A percentile compares a stretch with the other conserved stretches of the same genome.
Conservation (phyloP, 2,888 invertebrate genomes). For the Caenorhabditis macrosperma region DNA sequence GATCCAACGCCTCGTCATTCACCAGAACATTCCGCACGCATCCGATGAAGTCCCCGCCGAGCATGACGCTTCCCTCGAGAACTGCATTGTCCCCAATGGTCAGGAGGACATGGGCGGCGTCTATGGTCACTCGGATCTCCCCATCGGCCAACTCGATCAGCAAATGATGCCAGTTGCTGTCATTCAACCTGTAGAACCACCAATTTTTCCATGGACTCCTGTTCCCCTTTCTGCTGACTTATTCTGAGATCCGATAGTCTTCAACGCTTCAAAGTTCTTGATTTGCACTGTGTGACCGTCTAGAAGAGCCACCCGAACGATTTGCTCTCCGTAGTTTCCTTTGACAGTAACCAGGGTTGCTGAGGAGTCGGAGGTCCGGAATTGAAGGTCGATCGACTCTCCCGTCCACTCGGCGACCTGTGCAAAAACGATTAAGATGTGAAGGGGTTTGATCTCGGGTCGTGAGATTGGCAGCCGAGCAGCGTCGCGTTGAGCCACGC, state of each 20-base stretch:
- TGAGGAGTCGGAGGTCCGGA: slow-evolving; percentile 47
- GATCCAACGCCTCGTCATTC: slow-evolving; percentile 51
- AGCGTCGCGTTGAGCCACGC: too few species aligned
- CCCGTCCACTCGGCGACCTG: slow-evolving; percentile 46
- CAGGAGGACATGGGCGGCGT: slow-evolving; percentile 44
- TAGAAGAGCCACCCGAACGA: slow-evolving; percentile 32
- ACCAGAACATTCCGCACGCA: slow-evolving; percentile 70
- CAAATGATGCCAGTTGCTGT: slow-evolving; percentile 75
- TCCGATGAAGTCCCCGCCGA: slow-evolving; percentile 68
- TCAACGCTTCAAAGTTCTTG: slow-evolving; percentile 28
- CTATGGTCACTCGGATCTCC: slow-evolving; percentile 65
- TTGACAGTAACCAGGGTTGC: slow-evolving; percentile 33
- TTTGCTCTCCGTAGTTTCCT: slow-evolving; percentile 47
- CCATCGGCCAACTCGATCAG: slow-evolving; percentile 68
- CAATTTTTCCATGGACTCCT: background rate
- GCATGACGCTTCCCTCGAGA: slow-evolving; percentile 38
- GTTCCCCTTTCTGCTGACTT: slow-evolving; percentile 14
- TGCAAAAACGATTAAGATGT: too few species aligned
- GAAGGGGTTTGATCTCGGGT: too few species aligned
- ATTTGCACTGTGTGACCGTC: slow-evolving; percentile 53
- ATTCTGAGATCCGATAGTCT: slow-evolving; percentile 43
- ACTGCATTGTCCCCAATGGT: slow-evolving; percentile 41
- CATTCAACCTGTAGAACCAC: slow-evolving; percentile 64
- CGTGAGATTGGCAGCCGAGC: too few species aligned
- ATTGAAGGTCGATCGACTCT: slow-evolving; percentile 51